Base-by-base conservation (phyloP, 2,888 invertebrate genomes). In the Desoria tigrina region DNA sequence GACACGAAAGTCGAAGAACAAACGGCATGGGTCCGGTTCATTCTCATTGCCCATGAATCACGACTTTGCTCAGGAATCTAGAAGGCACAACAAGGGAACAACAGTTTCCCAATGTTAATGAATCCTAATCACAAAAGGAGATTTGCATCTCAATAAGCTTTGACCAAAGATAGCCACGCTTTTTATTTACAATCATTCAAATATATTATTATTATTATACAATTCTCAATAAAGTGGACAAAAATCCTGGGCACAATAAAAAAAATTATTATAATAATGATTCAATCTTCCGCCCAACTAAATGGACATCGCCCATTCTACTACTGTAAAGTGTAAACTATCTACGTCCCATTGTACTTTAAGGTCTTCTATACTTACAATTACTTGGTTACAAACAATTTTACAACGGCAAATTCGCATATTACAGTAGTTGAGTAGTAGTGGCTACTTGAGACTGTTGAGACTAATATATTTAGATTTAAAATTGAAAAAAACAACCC, bases 91-190 rank as follows among this genome's bases (percentile, higher is more conserved):
- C 45, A 45, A 45, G 45, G n/a, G 27, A 28, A 28, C 32, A 26
- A n/a, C 54, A 54, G 28, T 27, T 11, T 54, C 26, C 26, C 26
- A 54, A 54, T 54, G 54, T 21, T 54, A 54, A 54, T 54, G 54
- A 54, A 54, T 54, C 54, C 26, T 54, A 54, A 26, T 54, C 54
- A 54, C 54, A 54, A 54, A 54, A 32, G 54, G 32, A 54, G 54
- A 54, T 54, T 54, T 28, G 27, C 26, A 54, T 54, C 54, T 28
- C n/a, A 54, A 54, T 54, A n/a, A 32, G 54, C 54, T 28, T 54
- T 54, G 54, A 54, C 54, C 54, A 54, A 28, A 54, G 54, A 54
- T 54, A 54, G 54, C 26, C 21, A 21, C 23, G 51, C 54, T 27
- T 32, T 54, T 54, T 14, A 27, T 54, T 28, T 26, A n/a, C 32